Percentiles rank a stretch among this genome's conserved stretches.
These are phyloP conservation scores for Felis catus DNA, from an alignment of 2,113 vertebrate genomes.

Conservation along the genomic window DNA sequence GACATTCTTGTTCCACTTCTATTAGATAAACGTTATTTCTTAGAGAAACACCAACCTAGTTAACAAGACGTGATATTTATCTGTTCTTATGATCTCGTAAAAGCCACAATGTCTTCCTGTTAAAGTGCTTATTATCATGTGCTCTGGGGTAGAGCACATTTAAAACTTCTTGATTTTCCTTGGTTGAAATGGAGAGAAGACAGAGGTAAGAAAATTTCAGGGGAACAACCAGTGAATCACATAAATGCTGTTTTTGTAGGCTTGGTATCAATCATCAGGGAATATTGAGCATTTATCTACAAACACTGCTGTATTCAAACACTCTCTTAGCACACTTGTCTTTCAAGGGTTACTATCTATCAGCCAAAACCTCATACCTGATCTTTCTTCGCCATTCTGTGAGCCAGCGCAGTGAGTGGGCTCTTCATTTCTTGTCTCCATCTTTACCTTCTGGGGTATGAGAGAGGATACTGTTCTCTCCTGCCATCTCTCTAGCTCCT, in stretches of 20 bases:
- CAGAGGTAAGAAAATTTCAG: constrained; percentile 13
- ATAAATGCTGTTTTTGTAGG: not conserved
- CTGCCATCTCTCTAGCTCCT: not conserved
- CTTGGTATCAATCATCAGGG: not conserved
- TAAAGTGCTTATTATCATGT: constrained; percentile 39
- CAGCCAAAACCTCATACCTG: not conserved
- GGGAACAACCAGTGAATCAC: not conserved
- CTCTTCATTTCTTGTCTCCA: not conserved
- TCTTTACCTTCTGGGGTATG: not conserved
- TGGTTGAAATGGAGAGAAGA: constrained; percentile 56
- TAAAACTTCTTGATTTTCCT: constrained; percentile 69
- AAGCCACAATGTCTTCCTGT: constrained; percentile 81
- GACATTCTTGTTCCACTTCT: constrained; percentile 38
- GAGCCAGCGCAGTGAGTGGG: no score
- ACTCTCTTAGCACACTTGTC: not conserved
- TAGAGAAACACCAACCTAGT: constrained; percentile 74
- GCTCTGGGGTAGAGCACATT: constrained; percentile 7
- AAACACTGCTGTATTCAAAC: not conserved
- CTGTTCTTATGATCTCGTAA: constrained; percentile 70
- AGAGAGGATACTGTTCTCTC: not conserved
- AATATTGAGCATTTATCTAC: not conserved
- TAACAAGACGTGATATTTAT: constrained; percentile 62
- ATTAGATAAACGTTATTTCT: constrained; percentile 54
- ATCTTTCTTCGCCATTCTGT: not conserved
- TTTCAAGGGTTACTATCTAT: not conserved